Base-by-base conservation (phyloP, 2,113 vertebrate species). In the Origma solitaria region DNA sequence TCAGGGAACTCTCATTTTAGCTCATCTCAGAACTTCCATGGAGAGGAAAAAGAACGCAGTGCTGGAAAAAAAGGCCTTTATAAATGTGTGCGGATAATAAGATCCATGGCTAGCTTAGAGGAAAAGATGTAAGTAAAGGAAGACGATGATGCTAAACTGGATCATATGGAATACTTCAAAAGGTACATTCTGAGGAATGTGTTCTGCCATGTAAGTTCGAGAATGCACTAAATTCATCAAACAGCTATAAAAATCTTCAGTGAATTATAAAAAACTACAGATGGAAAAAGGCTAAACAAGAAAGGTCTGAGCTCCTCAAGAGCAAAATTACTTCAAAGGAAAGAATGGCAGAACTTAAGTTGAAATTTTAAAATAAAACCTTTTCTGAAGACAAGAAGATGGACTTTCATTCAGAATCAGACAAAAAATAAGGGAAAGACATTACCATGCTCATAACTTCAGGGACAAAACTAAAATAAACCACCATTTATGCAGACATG, bases 241-340 rank as follows among this genome's bases (percentile, higher is more conserved):
- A 90, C 12, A 47, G 56, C 82, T 86, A 86, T 78, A 88, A 94
- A 93, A 94, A 86, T 64, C 90, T 73, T 81, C 64, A 75, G 33
- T 73, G 90, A 82, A 90, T 95, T 94, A 78, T 80, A 92, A 94
- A 94, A 93, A 94, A 51, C 51, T 71, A 83, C 79, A 86, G 64
- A 92, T 77, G 68, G 90, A 71, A 92, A 96, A 94, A 93, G 37
- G 40, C 76, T 92, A 92, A 44, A 83, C 65, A 82, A 88, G 87
- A 95, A 92, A 86, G 77, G 65, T 44, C 61, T 68, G 61, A 91
- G 68, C 61, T 81, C 14, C 66, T 88, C 61, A 82, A 90, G 82
- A 92, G 49, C 38, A 66, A 58, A 90, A 73, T 56, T 51, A 86
- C 72, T 94, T 95, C 56, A 90, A 73, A 92, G 56, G 71, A 82